phyloP scores from a whole-genome alignment of 2,113 vertebrate species.

The Grallaria varia region DNA sequence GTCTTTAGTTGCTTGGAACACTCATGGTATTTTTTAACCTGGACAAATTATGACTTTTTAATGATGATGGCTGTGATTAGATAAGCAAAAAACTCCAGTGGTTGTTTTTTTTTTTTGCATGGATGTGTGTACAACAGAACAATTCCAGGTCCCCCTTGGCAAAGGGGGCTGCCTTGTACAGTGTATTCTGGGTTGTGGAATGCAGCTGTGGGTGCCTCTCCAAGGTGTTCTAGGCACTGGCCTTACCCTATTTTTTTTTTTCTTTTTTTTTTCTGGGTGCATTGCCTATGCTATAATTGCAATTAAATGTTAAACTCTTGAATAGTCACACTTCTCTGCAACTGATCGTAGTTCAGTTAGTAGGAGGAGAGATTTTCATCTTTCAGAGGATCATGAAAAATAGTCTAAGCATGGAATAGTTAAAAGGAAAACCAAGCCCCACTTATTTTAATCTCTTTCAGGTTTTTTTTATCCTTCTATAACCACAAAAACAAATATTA shows the following conservation, averaged over 20 bases:
- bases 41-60: not conserved
- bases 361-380: not conserved
- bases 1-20: not conserved
- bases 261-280: not conserved
- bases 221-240: not conserved
- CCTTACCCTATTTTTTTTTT: not conserved
- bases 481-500: not conserved
- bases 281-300: not conserved
- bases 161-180: not conserved
- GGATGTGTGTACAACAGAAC: accelerated
- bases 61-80: not conserved
- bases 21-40: not conserved
- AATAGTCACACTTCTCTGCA: not conserved
- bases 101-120: not conserved
- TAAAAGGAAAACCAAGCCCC: not conserved
- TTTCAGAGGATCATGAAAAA: not conserved
- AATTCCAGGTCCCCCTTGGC: not conserved
- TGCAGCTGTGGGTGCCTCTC: not conserved
- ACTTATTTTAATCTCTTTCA: not conserved
- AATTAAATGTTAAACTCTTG: not conserved
- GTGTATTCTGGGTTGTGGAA: not conserved
- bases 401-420: not conserved
- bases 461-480: not conserved
- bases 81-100: not conserved
- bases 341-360: not conserved